These are phyloP conservation scores for Saccostrea cuccullata DNA, from an alignment of 1,140 invertebrate species.

Conservation along the genomic window DNA sequence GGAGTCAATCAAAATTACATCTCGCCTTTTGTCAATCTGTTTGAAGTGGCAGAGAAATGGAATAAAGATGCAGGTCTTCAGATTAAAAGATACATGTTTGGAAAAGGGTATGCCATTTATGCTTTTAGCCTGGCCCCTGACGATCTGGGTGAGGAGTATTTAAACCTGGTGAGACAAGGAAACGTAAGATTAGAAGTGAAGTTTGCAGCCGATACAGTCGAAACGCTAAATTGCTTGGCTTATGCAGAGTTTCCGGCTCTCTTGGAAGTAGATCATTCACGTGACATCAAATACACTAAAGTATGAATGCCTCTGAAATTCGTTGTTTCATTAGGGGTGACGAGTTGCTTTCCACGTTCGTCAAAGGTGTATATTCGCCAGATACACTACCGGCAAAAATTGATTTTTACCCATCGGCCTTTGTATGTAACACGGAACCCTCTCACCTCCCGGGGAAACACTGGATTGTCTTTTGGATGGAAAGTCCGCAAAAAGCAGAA, in stretches of 20 bases:
- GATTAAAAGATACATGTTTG: conserved; percentile 41
- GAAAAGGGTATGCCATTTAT: conserved; percentile 46
- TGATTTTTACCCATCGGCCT: neutral
- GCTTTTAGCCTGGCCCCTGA: conserved; percentile 43
- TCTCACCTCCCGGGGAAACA: conserved; percentile 35
- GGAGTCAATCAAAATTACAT: conserved; percentile 49
- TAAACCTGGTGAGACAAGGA: conserved; percentile 43
- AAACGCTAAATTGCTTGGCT: conserved; percentile 45
- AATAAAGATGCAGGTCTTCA: conserved; percentile 46
- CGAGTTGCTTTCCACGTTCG: neutral
- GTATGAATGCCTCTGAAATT: conserved; percentile 44
- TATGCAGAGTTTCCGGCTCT: conserved; percentile 41
- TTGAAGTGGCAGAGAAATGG: conserved; percentile 51
- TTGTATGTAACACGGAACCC: conserved; percentile 38
- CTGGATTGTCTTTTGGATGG: conserved; percentile 40
- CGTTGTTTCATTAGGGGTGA: neutral
- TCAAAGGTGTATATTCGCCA: conserved; percentile 35
- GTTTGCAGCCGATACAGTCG: conserved; percentile 35
- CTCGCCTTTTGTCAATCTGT: conserved; percentile 45
- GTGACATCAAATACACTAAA: conserved; percentile 44
- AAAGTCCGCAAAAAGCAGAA: conserved; percentile 5
- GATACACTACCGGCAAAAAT: conserved; percentile 37
- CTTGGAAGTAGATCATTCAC: conserved; percentile 40
- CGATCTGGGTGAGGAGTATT: conserved; percentile 42
- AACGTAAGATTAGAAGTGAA: conserved; percentile 52